Base-by-base conservation (phyloP, 1,140 invertebrate species). In the Drusus annulatus region DNA sequence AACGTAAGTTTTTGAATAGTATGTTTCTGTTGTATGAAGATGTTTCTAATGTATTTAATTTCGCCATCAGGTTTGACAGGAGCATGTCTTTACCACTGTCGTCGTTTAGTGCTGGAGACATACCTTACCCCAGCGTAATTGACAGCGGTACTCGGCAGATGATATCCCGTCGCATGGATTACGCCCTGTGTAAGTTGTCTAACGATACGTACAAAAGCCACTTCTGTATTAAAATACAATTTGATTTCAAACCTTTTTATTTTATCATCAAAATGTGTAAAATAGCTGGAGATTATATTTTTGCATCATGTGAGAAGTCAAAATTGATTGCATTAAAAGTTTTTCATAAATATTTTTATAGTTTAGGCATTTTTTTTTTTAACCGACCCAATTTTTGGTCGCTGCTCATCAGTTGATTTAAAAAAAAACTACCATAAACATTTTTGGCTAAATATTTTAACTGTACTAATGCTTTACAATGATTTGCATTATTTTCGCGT, bases 11-110 rank as follows among this genome's bases (percentile, higher is more conserved):
- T 45, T 45, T 45, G 0, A 0, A 45, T 45, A 7, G 5, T 8
- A 36, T 36, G 8, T 36, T 36, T 4, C 5, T 36, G 0, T 7
- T 36, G 31, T 36, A n/a, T n/a, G n/a, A n/a, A n/a, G n/a, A n/a
- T n/a, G n/a, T n/a, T n/a, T n/a, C n/a, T n/a, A n/a, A n/a, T n/a
- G n/a, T n/a, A n/a, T n/a, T n/a, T n/a, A n/a, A n/a, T n/a, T n/a
- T n/a, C n/a, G n/a, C n/a, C n/a, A n/a, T 50, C 79, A 83, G 81
- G 76, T 83, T 92, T 87, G 93, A 94, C 85, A 86, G 93, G 81
- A 93, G 93, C 85, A 93, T 93, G 91, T 93, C 93, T 25, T 84
- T 94, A 69, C 93, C 93, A 21, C 85, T 92, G 83, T 88, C 84
- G 19, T 80, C 80, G 52, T 83, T 88, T n/a, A 87, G 90, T 78